phyloP scores from a whole-genome alignment of 2,888 invertebrate genomes.

The Syritta pipiens region DNA sequence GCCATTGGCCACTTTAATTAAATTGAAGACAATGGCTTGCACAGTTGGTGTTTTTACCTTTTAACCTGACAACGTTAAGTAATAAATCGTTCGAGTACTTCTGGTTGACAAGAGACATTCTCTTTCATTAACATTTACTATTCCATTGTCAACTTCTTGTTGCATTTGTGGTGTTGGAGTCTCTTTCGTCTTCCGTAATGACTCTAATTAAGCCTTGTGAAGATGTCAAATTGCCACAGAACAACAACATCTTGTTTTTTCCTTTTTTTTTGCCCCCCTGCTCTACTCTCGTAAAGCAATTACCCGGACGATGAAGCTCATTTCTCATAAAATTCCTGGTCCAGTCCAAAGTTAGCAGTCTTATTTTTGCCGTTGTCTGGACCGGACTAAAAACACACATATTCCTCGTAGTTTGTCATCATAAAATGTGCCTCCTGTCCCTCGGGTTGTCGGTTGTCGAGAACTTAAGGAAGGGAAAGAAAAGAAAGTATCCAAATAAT shows the following conservation, averaged over 20 bases:
- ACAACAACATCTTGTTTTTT: constrained; percentile 41
- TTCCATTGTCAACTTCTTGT: not conserved
- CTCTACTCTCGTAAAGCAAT: constrained; percentile 42
- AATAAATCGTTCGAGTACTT: constrained; percentile 35
- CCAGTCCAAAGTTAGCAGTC: not conserved
- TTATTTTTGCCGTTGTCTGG: not conserved
- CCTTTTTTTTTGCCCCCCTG: constrained; percentile 11
- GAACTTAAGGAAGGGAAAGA: not conserved
- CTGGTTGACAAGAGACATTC: not conserved
- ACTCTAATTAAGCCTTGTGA: constrained; percentile 30
- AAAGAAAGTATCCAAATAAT: constrained; percentile 60
- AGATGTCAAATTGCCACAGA: constrained; percentile 21
- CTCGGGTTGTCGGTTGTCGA: not conserved
- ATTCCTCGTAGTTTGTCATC: constrained; percentile 17
- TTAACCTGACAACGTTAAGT: constrained; percentile 24
- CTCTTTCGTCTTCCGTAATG: constrained; percentile 28
- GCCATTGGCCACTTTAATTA: constrained; percentile 33
- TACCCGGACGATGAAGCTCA: constrained; percentile 27
- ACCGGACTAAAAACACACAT: constrained; percentile 25
- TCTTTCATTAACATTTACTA: not conserved
- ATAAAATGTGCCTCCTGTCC: constrained; percentile 21
- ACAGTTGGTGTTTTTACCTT: constrained; percentile 12
- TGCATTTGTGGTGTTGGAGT: not conserved
- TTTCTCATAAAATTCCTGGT: constrained; percentile 41
- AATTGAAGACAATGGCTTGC: constrained; percentile 24